A percentile compares a stretch with the other conserved stretches of the same genome.
These are phyloP conservation scores for Belonocnema kinseyi DNA, from an alignment of 1,140 invertebrate genomes.

Conservation along the genomic window DNA sequence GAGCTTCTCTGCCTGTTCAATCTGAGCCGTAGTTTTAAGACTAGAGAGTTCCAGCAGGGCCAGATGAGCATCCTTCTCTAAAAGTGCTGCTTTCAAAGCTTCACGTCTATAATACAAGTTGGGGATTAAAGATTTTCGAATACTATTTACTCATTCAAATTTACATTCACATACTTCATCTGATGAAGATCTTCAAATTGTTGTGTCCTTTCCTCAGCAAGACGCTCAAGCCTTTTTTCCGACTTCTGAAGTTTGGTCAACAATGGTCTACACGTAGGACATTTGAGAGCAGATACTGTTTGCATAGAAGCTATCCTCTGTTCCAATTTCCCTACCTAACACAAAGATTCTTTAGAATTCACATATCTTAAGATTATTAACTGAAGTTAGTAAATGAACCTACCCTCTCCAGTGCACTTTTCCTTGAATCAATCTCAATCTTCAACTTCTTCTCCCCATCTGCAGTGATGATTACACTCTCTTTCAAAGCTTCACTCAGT, in stretches of 20 bases:
- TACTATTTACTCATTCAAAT: not conserved
- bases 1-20: conserved; percentile 80
- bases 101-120: conserved; percentile 82
- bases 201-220: conserved; percentile 79
- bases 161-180: conserved; percentile 80
- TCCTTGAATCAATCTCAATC: conserved; percentile 78
- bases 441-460: conserved; percentile 81
- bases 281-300: conserved; percentile 80
- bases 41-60: conserved; percentile 88
- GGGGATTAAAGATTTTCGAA: conserved; percentile 32
- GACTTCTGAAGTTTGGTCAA: conserved; percentile 78
- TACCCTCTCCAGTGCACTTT: conserved; percentile 81
- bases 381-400: conserved; percentile 47
- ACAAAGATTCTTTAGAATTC: conserved; percentile 41
- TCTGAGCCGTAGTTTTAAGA: conserved; percentile 80
- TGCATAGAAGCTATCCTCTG: conserved; percentile 82
- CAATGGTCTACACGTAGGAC: conserved; percentile 80
- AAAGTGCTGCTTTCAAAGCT: conserved; percentile 86
- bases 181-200: conserved; percentile 86
- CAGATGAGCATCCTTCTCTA: conserved; percentile 91
- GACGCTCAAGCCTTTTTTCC: conserved; percentile 76
- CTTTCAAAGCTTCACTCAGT: conserved; percentile 56
- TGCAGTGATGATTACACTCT: conserved; percentile 78
- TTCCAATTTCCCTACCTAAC: conserved; percentile 84
- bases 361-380: not conserved